Conservation (phyloP, 2,888 invertebrate genomes). For the Drosophila meridiana region DNA sequence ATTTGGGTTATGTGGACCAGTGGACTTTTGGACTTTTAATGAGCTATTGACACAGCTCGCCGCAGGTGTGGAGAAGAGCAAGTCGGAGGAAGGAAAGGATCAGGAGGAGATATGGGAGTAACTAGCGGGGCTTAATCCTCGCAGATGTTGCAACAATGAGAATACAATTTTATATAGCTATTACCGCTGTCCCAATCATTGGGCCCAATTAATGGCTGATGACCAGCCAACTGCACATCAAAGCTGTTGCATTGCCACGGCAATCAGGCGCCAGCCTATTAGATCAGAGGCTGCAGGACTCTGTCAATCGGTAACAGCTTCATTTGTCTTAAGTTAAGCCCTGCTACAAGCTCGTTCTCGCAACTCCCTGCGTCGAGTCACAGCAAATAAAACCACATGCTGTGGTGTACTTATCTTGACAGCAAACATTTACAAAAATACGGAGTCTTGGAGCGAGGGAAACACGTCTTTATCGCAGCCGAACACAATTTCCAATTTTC, state of each 20-base stretch:
- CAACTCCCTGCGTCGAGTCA: neutral
- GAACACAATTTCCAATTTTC: constrained; percentile 74
- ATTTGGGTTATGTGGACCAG: constrained; percentile 59
- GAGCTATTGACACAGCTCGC: constrained; percentile 54
- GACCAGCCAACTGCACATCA: constrained; percentile 65
- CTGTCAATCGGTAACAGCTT: constrained; percentile 64
- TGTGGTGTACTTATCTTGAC: constrained; percentile 76
- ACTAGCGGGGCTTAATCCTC: neutral
- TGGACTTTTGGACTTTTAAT: constrained; percentile 56
- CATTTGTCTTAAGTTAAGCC: constrained; percentile 76
- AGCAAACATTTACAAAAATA: constrained; percentile 78
- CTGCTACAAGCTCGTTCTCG: constrained; percentile 52
- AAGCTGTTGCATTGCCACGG: constrained; percentile 50
- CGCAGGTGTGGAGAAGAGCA: neutral
- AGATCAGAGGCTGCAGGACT: constrained; percentile 20
- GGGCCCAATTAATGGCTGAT: constrained; percentile 71
- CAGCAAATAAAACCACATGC: constrained; percentile 65
- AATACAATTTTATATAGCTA: neutral
- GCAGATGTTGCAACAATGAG: neutral
- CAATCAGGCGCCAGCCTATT: constrained; percentile 51
- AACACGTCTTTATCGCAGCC: constrained; percentile 74
- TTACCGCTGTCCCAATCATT: constrained; percentile 54
- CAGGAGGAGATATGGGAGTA: neutral
- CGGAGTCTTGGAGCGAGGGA: constrained; percentile 11
- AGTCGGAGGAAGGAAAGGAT: neutral